Conservation (phyloP, 1,140 invertebrate genomes). For the Acromyrmex heyeri region DNA sequence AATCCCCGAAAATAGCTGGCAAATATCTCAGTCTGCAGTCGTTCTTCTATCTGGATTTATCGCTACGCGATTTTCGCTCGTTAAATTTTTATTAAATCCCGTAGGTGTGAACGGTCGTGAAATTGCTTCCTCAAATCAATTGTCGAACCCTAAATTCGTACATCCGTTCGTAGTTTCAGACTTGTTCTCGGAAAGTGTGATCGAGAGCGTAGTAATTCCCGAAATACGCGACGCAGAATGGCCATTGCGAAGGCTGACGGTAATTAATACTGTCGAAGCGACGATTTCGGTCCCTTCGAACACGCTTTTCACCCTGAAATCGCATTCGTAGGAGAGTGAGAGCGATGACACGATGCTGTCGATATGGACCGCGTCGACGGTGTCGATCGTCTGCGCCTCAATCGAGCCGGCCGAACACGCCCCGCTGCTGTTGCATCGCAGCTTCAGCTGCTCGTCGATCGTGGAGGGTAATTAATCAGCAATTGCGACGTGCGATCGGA, state of each 20-base stretch:
- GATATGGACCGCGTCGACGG: slow-evolving; percentile 78
- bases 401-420: slow-evolving; percentile 64
- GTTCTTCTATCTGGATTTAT: slow-evolving; percentile 54
- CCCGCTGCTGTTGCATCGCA: slow-evolving; percentile 61
- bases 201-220: slow-evolving; percentile 1
- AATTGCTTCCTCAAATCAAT: background rate
- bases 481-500: slow-evolving; percentile 27
- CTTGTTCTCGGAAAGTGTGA: background rate
- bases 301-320: background rate
- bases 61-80: slow-evolving; percentile 5
- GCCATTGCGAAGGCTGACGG: background rate
- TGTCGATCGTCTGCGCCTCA: slow-evolving; percentile 74
- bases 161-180: background rate
- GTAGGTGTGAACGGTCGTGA: background rate
- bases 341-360: slow-evolving; percentile 76
- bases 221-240: background rate
- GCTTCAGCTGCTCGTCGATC: slow-evolving; percentile 71
- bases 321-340: background rate
- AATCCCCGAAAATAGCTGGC: slow-evolving; percentile 81
- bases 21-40: slow-evolving; percentile 76
- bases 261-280: slow-evolving; percentile 42
- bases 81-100: background rate
- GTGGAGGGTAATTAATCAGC: slow-evolving; percentile 73
- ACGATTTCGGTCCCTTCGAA: slow-evolving; percentile 9
- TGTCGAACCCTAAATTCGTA: background rate